Evolutionary conservation across 1,140 invertebrate species (phyloP), one percentile per base, ranked within the genome.

Genomic region (Cydia pomonella): DNA sequence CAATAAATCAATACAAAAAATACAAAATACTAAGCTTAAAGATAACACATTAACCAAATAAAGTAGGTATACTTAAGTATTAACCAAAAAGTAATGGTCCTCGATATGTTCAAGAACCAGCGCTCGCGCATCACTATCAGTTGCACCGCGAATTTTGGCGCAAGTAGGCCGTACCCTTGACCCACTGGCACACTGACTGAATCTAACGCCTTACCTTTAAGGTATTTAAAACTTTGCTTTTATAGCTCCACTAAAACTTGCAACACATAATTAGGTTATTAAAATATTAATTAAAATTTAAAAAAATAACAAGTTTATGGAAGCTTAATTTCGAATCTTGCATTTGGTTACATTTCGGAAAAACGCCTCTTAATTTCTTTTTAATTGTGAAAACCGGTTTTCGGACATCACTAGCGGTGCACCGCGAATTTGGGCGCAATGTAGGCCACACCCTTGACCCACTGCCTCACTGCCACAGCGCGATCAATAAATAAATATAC

Each of bases 401-500:
- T 59, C 3, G 18, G 53, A 18, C 53, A 23, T n/a, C 21, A 59
- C 18, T 59, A 21, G 50, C 10, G 50, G 50, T 18, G 53, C 53
- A 59, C 21, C 21, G 53, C 53, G 53, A 59, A 59, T 59, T 59
- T 59, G 53, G 53, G 18, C 21, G 53, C 21, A 5, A 59, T 59
- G 53, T 59, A 59, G 53, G 53, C 21, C 53, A 59, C 21, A 59
- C 53, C 50, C 53, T 59, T 59, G 53, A 59, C 89, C 87, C 83
- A 86, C 79, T 81, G 81, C 84, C 47, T 72, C 91, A 92, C 86
- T 92, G 88, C 85, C 89, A 88, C 85, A 84, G 80, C 80, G 81
- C 84, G 91, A 90, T 92, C 91, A 90, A 92, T 92, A 89, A 92
- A 92, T 92, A 92, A 91, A 92, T 92, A 91, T 91, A 91, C 90